Percentiles rank a stretch among this genome's conserved stretches.
phyloP scores from a whole-genome alignment of 2,113 vertebrate species.

The Orcinus orca region DNA sequence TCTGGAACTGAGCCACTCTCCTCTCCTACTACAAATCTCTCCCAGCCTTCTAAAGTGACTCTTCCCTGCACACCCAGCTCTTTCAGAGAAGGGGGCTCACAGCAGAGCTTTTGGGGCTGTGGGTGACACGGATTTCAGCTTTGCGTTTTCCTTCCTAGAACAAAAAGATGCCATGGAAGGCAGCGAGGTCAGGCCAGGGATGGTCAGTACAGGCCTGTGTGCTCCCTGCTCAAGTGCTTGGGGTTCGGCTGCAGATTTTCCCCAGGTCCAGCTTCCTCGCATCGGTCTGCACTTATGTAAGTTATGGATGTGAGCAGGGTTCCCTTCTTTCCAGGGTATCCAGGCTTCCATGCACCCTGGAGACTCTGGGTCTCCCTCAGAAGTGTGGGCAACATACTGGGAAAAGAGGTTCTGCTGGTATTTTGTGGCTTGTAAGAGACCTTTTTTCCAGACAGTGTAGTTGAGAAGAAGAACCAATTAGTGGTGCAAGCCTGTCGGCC shows the following conservation, averaged over 20 bases:
- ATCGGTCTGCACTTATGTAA: accelerated
- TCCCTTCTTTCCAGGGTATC: neutral
- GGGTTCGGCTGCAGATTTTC: neutral
- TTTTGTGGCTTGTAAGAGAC: accelerated
- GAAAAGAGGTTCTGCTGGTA: neutral
- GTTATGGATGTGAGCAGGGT: neutral
- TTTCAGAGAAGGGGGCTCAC: neutral
- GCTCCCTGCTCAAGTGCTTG: neutral
- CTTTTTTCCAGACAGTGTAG: neutral
- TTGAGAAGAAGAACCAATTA: neutral
- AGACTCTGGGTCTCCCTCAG: neutral
- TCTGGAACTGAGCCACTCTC: neutral
- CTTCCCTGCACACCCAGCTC: no score
- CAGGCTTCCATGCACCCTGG: neutral
- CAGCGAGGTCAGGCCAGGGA: no score
- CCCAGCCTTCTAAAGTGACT: neutral
- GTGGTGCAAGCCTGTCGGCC: neutral
- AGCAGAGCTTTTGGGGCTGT: neutral
- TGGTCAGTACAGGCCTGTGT: no score
- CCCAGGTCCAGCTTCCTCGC: neutral
- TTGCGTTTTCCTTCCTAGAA: neutral
- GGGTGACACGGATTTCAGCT: neutral
- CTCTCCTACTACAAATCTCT: neutral
- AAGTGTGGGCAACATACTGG: neutral
- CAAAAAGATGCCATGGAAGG: neutral